Conservation (phyloP, 2,797 vertebrate species). For the Acropternis orthonyx region DNA sequence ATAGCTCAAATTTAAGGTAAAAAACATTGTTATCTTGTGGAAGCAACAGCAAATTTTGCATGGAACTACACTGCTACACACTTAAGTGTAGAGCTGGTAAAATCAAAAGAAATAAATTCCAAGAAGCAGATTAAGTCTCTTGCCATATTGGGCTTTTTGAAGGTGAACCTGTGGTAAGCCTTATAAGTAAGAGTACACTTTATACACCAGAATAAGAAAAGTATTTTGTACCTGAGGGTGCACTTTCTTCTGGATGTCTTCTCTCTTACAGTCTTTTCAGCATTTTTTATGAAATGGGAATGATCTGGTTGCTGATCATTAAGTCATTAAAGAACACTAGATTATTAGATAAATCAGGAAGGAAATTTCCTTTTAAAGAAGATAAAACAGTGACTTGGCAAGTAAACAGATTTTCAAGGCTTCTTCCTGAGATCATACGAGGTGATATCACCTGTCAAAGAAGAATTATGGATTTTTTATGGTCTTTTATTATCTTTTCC, state of each 20-base stretch:
- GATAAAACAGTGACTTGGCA: neutral
- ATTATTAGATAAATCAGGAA: neutral
- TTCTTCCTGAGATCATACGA: neutral
- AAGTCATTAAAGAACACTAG: neutral
- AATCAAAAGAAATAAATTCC: neutral
- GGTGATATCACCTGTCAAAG: neutral
- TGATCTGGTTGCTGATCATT: neutral
- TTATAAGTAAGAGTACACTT: neutral
- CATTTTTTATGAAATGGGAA: neutral
- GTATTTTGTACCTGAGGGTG: neutral
- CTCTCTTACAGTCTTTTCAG: neutral
- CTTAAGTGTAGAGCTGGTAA: neutral
- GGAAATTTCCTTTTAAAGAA: neutral
- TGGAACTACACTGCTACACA: neutral
- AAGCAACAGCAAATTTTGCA: neutral
- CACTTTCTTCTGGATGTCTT: neutral
- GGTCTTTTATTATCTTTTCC: neutral
- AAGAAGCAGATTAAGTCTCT: neutral
- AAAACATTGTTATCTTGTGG: neutral
- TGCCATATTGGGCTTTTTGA: neutral
- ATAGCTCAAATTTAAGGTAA: neutral
- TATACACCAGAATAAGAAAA: neutral
- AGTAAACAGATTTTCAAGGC: neutral
- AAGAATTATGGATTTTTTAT: neutral
- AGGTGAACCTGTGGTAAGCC: accelerated